Base-by-base conservation (phyloP, 2,797 vertebrate genomes). In the Delichon dasypus region DNA sequence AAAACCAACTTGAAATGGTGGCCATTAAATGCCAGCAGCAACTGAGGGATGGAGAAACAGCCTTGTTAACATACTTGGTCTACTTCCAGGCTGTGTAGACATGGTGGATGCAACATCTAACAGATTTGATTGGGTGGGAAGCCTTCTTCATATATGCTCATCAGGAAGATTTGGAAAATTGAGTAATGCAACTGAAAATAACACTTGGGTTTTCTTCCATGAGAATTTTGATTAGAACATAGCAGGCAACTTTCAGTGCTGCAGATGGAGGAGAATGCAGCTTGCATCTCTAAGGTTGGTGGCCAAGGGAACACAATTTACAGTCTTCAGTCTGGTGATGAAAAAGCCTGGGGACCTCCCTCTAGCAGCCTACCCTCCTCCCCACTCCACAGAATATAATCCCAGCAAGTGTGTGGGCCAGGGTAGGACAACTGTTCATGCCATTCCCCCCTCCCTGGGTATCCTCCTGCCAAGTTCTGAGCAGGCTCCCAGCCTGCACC, bases 241-340 rank as follows among this genome's bases (percentile, higher is more conserved):
- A 0, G 0, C 34, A 62, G 70, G 47, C 55, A 75, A 14, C 44
- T n/a, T 32, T 32, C 27, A 51, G 15, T 77, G 18, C 40, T 40
- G 66, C 51, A 66, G 48, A 75, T 23, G 34, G 45, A 85, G n/a
- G 16, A 76, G 17, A 60, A 36, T 1, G 2, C 16, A 32, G 16
- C 19, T 72, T 58, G 19, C 12, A 32, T 45, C 44, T 71, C 20
- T 7, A 12, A 53, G 57, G 45, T 21, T 7, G 16, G 34, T 40
- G 34, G 32, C 19, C 19, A 20, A 42, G 50, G 48, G 36, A 74
- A 61, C 3, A 1, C 0, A 0, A 10, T 9, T 7, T 10, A 64
- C 4, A 0, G n/a, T 64, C 38, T 88, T 54, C 26, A 5, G 2
- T 2, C 36, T 45, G 15, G 17, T 32, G 26, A 66, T 22, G 13